Evolutionary conservation across 2,888 invertebrate genomes (phyloP).

Genomic region (Apamea sordens): DNA sequence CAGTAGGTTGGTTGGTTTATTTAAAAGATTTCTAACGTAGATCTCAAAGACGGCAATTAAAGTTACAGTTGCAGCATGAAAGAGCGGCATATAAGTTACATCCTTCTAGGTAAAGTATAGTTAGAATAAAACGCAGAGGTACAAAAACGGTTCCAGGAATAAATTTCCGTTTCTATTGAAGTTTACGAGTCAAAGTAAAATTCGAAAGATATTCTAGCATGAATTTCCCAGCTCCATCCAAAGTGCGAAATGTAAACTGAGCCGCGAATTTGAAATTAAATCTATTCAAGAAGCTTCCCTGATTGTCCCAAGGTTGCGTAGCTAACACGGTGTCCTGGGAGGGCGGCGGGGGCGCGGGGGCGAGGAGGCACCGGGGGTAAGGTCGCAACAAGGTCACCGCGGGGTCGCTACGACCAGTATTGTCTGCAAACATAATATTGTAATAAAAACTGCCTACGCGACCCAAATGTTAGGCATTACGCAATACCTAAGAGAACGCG

Average conservation of each 20-base stretch:
- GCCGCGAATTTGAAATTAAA: conserved; percentile 73
- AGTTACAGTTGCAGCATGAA: not conserved
- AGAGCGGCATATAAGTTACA: not conserved
- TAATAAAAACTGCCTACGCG: conserved; percentile 71
- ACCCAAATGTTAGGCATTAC: conserved; percentile 67
- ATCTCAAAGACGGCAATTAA: not conserved
- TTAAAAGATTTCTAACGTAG: not conserved
- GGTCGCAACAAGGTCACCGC: conserved; percentile 83
- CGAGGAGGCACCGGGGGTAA: conserved; percentile 70
- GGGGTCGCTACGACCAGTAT: conserved; percentile 76
- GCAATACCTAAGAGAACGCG: conserved; percentile 61
- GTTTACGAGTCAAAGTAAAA: conserved; percentile 11
- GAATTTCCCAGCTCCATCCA: conserved; percentile 33
- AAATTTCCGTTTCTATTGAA: conserved; percentile 20
- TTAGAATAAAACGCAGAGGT: not conserved
- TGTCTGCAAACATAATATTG: conserved; percentile 76
- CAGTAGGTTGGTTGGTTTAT: not conserved
- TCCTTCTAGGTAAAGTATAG: not conserved
- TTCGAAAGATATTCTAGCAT: conserved; percentile 32
- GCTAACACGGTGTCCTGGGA: conserved; percentile 80
- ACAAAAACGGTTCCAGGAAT: conserved; percentile 2
- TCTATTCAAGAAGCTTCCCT: conserved; percentile 76
- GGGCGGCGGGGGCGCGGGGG: conserved; percentile 67
- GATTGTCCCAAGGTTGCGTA: conserved; percentile 81
- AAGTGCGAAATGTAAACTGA: conserved; percentile 59